A percentile compares a stretch with the other conserved stretches of the same genome.
These are phyloP conservation scores for Brevimyrus niger DNA, from an alignment of 2,113 vertebrate species.

Conservation along the genomic window DNA sequence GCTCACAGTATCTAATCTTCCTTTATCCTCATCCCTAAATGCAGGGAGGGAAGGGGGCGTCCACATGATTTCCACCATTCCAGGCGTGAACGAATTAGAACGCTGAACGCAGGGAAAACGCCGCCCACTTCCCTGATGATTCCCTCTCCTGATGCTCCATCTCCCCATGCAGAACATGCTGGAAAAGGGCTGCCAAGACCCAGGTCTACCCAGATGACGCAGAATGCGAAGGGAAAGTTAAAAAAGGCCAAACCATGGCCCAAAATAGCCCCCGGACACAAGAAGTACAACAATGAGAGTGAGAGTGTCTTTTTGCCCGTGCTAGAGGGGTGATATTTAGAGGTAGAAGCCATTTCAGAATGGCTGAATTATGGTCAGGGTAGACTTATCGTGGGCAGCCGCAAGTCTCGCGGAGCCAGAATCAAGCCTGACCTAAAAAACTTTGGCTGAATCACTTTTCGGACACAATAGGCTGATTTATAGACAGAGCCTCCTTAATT, in stretches of 20 bases:
- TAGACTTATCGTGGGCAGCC: not conserved
- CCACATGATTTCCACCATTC: not conserved
- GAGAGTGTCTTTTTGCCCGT: not conserved
- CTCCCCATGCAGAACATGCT: not conserved
- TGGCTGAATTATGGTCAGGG: not conserved
- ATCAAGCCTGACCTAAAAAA: not conserved
- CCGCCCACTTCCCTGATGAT: not conserved
- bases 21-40: not conserved
- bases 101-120: not conserved
- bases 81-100: not conserved
- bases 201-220: not conserved
- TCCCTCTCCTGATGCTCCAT: not conserved
- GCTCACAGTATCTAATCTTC: not conserved
- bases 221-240: not conserved
- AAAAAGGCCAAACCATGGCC: not conserved
- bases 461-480: not conserved
- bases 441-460: not conserved
- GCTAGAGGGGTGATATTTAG: not conserved
- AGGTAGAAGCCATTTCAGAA: not conserved
- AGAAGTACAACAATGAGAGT: not conserved
- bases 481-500: not conserved
- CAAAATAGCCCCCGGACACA: not conserved
- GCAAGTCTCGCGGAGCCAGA: not conserved
- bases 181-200: not conserved
- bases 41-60: not conserved